Evolutionary conservation across 2,888 invertebrate species (phyloP), one percentile per base, ranked within the genome.

Genomic region (Agrotis clavis): DNA sequence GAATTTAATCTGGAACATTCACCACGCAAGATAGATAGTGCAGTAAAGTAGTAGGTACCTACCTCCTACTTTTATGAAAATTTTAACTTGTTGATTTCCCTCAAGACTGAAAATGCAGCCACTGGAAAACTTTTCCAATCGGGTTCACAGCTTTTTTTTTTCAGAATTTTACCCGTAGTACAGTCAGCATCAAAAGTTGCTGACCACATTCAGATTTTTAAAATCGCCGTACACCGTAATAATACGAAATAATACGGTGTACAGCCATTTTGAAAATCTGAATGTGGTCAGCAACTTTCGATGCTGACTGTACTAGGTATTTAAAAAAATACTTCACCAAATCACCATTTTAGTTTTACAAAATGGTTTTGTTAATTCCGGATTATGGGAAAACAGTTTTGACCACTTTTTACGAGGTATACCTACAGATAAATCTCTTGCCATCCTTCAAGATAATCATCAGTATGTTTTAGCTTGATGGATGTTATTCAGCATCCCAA

Each of bases 51-150:
- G n/a, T 30, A 30, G 19, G n/a, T 30, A 25, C 25, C 13, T 50
- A 21, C 45, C 48, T 77, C 41, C 48, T 35, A 61, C 54, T 62
- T 35, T 70, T 56, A 51, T 50, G 21, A 51, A 77, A 68, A 61
- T 18, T 35, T 54, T 13, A 51, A 53, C 61, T 71, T 41, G 56
- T 78, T 74, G 71, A 74, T 74, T 74, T 71, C 74, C 71, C 74
- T 14, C 45, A 59, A 70, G 74, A 47, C 25, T 51, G 25, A 18
- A 59, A 56, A 57, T 57, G 50, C 47, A 77, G 51, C 56, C 21
- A 77, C 35, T 50, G 45, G 11, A 19, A 51, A 57, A 25, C 16
- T 60, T 68, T 74, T 41, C 30, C 21, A 60, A 54, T 19, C n/a
- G 21, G 6, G 9, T 18, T 45, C 7, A 16, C 14, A n/a, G 18